Percentiles rank a stretch among this genome's conserved stretches.
Evolutionary conservation across 2,113 vertebrate species (phyloP).

Genomic region (Periophthalmus modestus): DNA sequence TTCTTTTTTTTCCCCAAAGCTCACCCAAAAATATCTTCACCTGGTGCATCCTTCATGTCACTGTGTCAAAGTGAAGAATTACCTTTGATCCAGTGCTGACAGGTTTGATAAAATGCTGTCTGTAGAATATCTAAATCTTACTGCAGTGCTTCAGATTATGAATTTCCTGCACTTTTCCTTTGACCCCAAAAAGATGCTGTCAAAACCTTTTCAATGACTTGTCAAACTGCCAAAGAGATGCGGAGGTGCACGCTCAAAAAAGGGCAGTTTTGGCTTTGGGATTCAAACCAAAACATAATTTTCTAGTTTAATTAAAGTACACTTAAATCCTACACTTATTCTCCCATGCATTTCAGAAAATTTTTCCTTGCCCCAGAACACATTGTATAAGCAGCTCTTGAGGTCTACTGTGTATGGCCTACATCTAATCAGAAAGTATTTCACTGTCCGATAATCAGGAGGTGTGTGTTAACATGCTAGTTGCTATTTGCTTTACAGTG

Average conservation of each 20-base stretch:
- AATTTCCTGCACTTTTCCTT: not conserved
- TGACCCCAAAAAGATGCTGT: not conserved
- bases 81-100: not conserved
- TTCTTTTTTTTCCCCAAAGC: not conserved
- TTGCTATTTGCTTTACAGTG: too few species aligned
- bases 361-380: too few species aligned
- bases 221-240: not conserved
- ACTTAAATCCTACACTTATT: too few species aligned
- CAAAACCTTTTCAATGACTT: not conserved
- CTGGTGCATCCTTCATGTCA: not conserved
- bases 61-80: slow-evolving; percentile 13
- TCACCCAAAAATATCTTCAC: not conserved
- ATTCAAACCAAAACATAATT: not conserved
- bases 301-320: too few species aligned
- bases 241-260: not conserved
- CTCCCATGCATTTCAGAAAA: too few species aligned
- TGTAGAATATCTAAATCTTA: not conserved
- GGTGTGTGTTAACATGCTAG: too few species aligned
- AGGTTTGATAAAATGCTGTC: slow-evolving; percentile 13
- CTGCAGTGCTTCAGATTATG: not conserved
- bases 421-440: too few species aligned
- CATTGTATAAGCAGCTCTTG: too few species aligned
- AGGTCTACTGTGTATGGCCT: too few species aligned
- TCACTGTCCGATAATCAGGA: too few species aligned
- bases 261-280: not conserved